Base-by-base conservation (phyloP, 2,797 vertebrate genomes). In the Lepidocolaptes lacrymiger region DNA sequence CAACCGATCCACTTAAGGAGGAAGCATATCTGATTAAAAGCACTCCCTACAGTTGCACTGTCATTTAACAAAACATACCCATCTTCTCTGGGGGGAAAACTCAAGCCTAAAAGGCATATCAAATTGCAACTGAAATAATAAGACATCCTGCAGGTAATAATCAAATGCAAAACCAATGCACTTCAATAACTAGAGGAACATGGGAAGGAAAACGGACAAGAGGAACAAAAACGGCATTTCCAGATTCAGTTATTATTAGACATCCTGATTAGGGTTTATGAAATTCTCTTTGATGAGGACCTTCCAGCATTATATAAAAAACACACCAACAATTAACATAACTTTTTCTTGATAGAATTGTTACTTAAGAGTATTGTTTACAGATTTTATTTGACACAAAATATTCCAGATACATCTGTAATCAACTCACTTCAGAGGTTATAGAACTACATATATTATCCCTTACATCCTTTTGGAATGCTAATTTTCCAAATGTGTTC, bases 381-480 rank as follows among this genome's bases (percentile, higher is more conserved):
- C 36, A 89, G 43, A 68, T 85, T 85, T 71, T 80, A 74, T 94
- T 92, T 89, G 63, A 89, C 56, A 73, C 22, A 83, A 94, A 90
- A 83, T 41, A 8, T 64, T 83, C 23, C 37, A 55, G 61, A 49
- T 90, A 76, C 11, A 88, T 79, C 62, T 83, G 48, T 62, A 87
- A 87, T 73, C 64, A 91, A 92, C 9, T 19, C 44, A 67, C 52
- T 95, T 88, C 59, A 76, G 66, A 51, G 9, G 32, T 73, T 75
- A 75, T 9, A 90, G 76, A 93, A 41, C 23, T 58, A 82, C 12
- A 54, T 14, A 15, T 30, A 63, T 73, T 61, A 64, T 18, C 37
- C 52, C 46, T 75, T 55, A 26, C 5, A 82, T 55, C 10, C 32
- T 74, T 92, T 82, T 18, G n/a, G 21, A 19, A 66, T 46, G 28